Percentiles rank a stretch among this genome's conserved stretches.
Conservation (phyloP, 2,888 invertebrate genomes). For the Euplagia quadripunctaria region DNA sequence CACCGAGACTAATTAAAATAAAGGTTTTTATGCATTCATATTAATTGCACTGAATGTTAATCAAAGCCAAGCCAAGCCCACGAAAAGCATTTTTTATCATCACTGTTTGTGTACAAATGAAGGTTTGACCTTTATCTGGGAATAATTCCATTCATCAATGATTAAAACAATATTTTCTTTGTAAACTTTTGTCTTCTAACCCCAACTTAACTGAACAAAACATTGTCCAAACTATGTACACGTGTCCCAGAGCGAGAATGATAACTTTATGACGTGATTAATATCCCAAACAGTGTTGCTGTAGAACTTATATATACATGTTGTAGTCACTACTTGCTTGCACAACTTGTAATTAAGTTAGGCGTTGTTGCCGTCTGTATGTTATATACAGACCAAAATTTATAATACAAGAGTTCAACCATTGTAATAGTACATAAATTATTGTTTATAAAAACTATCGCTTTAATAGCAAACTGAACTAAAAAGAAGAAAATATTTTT, state of each 20-base stretch:
- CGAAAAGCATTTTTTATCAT: too few relatives aligned
- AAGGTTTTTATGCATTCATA: too few relatives aligned
- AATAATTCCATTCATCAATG: not conserved
- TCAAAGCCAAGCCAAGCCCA: too few relatives aligned
- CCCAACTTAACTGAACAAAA: slow-evolving; percentile 23
- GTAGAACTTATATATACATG: slow-evolving; percentile 33
- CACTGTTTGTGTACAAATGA: too few relatives aligned
- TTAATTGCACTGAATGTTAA: too few relatives aligned
- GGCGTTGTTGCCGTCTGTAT: not conserved
- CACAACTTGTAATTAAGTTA: slow-evolving; percentile 14
- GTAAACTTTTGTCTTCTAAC: not conserved
- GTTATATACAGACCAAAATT: not conserved
- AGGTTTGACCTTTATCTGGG: too few relatives aligned
- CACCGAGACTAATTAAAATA: too few relatives aligned
- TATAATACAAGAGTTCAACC: not conserved
- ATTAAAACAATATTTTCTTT: not conserved
- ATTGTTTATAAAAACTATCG: too few relatives aligned
- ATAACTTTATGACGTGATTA: slow-evolving; percentile 54
- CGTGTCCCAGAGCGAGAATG: slow-evolving; percentile 41
- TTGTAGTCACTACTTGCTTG: slow-evolving; percentile 19
- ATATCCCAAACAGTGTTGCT: slow-evolving; percentile 43
- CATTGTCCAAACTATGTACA: slow-evolving; percentile 13
- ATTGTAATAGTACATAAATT: not conserved
- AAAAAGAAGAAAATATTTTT: not conserved
- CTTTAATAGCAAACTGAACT: not conserved